Base-by-base conservation (phyloP, 2,113 vertebrate species). In the Dryoscopus gambensis region DNA sequence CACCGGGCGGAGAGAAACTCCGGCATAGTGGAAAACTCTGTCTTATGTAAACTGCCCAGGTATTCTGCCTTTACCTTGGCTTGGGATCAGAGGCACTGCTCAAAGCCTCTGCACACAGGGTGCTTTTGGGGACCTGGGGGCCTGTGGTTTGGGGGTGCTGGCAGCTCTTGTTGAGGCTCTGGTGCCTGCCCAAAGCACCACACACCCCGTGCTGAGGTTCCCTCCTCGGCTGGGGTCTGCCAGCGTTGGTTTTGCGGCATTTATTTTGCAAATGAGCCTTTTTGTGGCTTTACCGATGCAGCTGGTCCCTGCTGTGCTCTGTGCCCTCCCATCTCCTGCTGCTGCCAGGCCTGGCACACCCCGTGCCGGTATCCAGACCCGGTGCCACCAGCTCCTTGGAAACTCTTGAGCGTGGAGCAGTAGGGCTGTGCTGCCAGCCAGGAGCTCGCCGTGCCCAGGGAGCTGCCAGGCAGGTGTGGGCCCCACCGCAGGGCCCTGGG, bases 391-490 rank as follows among this genome's bases (percentile, higher is more conserved):
- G 42, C n/a, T 65, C 40, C 80, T 47, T 11, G 37, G 60, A 56
- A 17, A 15, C 28, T 31, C 64, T 6, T 6, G 35, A 69, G 46
- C 40, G 2, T 0, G 1, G 0, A 20, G 22, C 20, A 73, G 40
- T 0, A 5, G 33, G 31, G 19, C 18, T 47, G 39, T 55, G 10
- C 77, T 27, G 20, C 39, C 62, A 31, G 27, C 28, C 30, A 6
- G 62, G 49, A 47, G 39, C 62, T 59, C 0, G 0, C 11, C 0
- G 2, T 30, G 50, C 50, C 23, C 4, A 0, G 7, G 3, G 35
- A 77, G 60, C 35, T 52, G 60, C 44, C 0, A 1, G 25, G 70
- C 5, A 2, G n/a, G 20, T 9, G 49, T 3, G 7, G 35, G 3
- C 13, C 40, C 33, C 55, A 2, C 40, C 5, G 21, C 1, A 0